Conservation (phyloP, 1,140 invertebrate species). For the Drosophila lini region DNA sequence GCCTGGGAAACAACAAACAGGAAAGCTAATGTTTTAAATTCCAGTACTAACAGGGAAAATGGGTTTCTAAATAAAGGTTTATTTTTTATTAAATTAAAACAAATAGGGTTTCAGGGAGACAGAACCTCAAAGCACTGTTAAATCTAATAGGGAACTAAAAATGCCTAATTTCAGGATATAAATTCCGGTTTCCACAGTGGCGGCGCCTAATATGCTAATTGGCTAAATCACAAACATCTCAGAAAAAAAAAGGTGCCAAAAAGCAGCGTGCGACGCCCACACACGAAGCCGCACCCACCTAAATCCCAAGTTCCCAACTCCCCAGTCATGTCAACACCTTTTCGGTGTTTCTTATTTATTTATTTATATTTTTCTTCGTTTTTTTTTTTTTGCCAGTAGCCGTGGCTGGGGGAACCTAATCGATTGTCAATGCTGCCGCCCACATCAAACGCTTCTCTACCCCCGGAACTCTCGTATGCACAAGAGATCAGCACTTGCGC, state of each 20-base stretch:
- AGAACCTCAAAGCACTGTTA: neutral
- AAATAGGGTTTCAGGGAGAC: neutral
- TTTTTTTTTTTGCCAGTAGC: slow-evolving; percentile 39
- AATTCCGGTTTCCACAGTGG: neutral
- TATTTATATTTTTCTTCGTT: slow-evolving; percentile 20
- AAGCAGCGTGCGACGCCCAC: slow-evolving; percentile 61
- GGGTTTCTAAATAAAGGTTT: neutral
- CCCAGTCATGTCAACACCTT: slow-evolving; percentile 67
- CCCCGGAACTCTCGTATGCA: slow-evolving; percentile 53
- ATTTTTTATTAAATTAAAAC: neutral
- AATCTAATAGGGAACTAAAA: no score
- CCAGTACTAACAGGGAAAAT: neutral
- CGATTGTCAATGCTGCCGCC: slow-evolving; percentile 80
- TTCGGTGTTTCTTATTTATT: slow-evolving; percentile 51
- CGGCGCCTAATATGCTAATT: slow-evolving; percentile 68
- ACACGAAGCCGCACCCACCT: slow-evolving; percentile 45
- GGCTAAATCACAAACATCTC: slow-evolving; percentile 59
- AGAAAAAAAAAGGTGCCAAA: slow-evolving; percentile 59
- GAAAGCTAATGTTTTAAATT: slow-evolving; percentile 4
- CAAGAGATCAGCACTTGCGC: slow-evolving; percentile 79
- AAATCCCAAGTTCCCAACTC: slow-evolving; percentile 12
- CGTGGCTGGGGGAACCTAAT: slow-evolving; percentile 55
- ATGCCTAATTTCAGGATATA: neutral
- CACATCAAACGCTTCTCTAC: slow-evolving; percentile 67
- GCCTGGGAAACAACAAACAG: slow-evolving; percentile 57